Conservation (phyloP, 2,888 invertebrate genomes). For the Hemaris fuciformis region DNA sequence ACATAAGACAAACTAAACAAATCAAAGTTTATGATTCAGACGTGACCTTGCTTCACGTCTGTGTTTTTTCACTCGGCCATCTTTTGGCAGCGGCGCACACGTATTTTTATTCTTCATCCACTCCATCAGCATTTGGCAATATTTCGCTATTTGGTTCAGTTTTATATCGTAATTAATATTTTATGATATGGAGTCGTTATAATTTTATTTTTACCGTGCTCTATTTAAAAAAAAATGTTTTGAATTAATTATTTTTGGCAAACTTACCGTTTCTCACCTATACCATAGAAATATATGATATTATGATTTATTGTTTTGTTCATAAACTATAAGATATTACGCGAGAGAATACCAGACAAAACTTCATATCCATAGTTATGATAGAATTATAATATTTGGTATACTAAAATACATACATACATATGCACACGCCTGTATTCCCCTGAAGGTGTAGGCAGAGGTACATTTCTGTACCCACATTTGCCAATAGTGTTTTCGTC, state of each 20-base stretch:
- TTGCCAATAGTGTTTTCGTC: no score
- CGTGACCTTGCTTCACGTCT: conserved; percentile 14
- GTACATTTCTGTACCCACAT: no score
- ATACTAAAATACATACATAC: no score
- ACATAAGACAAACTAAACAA: background rate
- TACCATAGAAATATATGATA: no score
- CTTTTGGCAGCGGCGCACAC: background rate
- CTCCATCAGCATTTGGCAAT: background rate
- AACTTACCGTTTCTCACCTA: no score
- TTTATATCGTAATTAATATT: background rate
- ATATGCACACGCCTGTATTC: no score
- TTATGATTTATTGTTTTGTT: no score
- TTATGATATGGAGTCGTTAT: background rate
- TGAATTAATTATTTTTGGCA: background rate
- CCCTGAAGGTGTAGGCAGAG: no score
- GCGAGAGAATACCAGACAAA: no score
- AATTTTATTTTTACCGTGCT: background rate
- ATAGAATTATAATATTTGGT: no score
- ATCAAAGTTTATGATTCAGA: background rate
- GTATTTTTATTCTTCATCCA: conserved; percentile 4
- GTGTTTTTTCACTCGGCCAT: conserved; percentile 9
- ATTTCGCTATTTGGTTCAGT: background rate
- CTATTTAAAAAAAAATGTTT: background rate
- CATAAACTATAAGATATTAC: no score
- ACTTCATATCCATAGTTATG: no score